Conservation (phyloP, 2,113 vertebrate species). For the Sceloporus undulatus region DNA sequence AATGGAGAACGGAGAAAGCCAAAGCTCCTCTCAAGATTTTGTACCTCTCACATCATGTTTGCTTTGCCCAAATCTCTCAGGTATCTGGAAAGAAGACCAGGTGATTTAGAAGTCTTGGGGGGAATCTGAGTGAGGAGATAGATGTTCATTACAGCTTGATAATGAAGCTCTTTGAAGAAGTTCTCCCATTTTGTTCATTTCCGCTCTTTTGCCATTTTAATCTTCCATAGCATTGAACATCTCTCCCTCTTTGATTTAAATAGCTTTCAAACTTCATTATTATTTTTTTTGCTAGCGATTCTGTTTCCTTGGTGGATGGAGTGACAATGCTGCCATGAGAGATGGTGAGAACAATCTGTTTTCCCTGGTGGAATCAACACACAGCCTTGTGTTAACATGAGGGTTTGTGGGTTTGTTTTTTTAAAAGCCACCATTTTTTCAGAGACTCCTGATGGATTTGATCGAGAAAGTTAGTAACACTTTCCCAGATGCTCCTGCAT, state of each 20-base stretch:
- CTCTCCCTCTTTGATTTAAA: rapidly evolving
- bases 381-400: slow-evolving; percentile 57
- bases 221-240: rapidly evolving
- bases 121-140: background rate
- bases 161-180: background rate
- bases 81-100: background rate
- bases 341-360: background rate
- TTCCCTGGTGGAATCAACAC: slow-evolving; percentile 33
- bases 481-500: slow-evolving; percentile 18
- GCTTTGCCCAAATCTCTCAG: background rate
- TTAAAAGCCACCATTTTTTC: background rate
- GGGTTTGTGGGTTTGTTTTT: slow-evolving; percentile 8
- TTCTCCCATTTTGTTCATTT: background rate
- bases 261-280: slow-evolving; percentile 37
- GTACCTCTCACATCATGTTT: background rate
- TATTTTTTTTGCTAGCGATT: slow-evolving; percentile 14
- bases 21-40: background rate
- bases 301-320: background rate
- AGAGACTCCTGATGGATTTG: slow-evolving; percentile 27
- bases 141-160: background rate
- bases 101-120: background rate
- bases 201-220: background rate
- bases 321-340: background rate
- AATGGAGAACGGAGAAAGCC: background rate
- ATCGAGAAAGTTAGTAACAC: slow-evolving; percentile 14